phyloP scores from a whole-genome alignment of 2,888 invertebrate species.

The Matsumyia berberina region DNA sequence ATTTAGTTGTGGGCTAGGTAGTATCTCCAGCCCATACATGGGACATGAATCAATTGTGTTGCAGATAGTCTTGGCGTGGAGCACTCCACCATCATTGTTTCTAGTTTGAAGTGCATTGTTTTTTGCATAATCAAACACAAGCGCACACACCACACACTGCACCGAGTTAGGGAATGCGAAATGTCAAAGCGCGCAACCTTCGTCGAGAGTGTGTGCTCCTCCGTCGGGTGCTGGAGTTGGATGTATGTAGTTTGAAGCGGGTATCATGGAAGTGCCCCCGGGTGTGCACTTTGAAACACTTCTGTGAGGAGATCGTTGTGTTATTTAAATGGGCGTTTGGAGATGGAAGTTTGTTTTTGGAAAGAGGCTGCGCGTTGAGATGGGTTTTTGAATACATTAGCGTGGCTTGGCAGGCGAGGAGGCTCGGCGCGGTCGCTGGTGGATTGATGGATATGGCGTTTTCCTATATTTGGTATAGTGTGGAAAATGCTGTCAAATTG shows the following conservation, averaged over 20 bases:
- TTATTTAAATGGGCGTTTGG: constrained; percentile 73
- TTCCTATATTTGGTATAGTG: constrained; percentile 70
- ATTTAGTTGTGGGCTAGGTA: constrained; percentile 67
- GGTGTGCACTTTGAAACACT: constrained; percentile 74
- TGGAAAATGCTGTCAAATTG: constrained; percentile 68
- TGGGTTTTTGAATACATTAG: constrained; percentile 67
- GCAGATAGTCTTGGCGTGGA: constrained; percentile 19
- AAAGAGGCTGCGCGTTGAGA: constrained; percentile 32
- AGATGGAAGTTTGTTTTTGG: constrained; percentile 52
- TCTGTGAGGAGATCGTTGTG: constrained; percentile 61
- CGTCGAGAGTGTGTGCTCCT: constrained; percentile 35
- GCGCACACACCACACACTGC: background rate
- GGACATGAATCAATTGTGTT: constrained; percentile 73
- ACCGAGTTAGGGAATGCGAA: constrained; percentile 30
- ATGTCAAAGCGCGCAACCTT: constrained; percentile 76
- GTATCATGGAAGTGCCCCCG: constrained; percentile 71
- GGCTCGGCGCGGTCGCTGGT: constrained; percentile 60
- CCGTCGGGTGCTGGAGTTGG: background rate
- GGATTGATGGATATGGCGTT: constrained; percentile 70
- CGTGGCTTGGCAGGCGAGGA: background rate
- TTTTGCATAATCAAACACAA: constrained; percentile 60
- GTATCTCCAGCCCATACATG: constrained; percentile 67
- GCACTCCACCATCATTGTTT: constrained; percentile 66
- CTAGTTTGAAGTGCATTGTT: constrained; percentile 62
- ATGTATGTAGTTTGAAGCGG: constrained; percentile 23